Evolutionary conservation across 1,140 invertebrate species (phyloP).

Genomic region (Cyphomyrmex costatus): DNA sequence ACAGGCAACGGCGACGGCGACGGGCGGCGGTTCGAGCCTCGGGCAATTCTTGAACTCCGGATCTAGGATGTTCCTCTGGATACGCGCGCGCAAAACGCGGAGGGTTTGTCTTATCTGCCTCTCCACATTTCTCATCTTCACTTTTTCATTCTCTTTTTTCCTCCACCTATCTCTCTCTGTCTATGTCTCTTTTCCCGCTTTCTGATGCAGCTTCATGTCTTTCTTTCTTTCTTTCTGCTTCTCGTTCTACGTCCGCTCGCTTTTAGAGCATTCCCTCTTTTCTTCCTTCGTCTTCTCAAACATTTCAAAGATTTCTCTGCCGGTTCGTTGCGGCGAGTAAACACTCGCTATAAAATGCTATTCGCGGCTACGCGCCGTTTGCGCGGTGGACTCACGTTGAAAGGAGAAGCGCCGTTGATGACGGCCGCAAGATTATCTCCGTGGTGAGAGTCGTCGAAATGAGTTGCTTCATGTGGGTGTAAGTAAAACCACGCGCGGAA

Average conservation of each 20-base stretch:
- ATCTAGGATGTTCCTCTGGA: conserved; percentile 61
- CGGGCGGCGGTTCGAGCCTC: conserved; percentile 26
- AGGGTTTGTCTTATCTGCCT: conserved; percentile 67
- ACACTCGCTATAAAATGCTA: conserved; percentile 50
- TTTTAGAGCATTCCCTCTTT: not conserved
- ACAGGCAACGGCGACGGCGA: conserved; percentile 6
- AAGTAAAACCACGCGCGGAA: conserved; percentile 27
- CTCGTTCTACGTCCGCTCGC: no score
- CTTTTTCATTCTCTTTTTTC: conserved; percentile 10
- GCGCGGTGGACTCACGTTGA: conserved; percentile 35
- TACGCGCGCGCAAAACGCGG: conserved; percentile 57
- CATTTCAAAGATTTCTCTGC: conserved; percentile 47
- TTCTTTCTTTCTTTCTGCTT: not conserved
- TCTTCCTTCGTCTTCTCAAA: conserved; percentile 28
- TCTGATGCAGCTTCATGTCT: conserved; percentile 1
- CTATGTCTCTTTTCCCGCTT: conserved; percentile 37
- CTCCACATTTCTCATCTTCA: conserved; percentile 69
- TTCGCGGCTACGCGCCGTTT: conserved; percentile 48
- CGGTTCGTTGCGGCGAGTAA: conserved; percentile 53
- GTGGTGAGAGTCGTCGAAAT: conserved; percentile 28
- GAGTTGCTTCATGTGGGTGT: not conserved
- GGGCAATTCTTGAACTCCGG: conserved; percentile 65
- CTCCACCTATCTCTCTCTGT: not conserved
- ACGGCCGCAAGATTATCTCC: conserved; percentile 47
- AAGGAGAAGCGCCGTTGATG: conserved; percentile 37